phyloP scores from a whole-genome alignment of 2,113 vertebrate species.

The Crotalus tigris region DNA sequence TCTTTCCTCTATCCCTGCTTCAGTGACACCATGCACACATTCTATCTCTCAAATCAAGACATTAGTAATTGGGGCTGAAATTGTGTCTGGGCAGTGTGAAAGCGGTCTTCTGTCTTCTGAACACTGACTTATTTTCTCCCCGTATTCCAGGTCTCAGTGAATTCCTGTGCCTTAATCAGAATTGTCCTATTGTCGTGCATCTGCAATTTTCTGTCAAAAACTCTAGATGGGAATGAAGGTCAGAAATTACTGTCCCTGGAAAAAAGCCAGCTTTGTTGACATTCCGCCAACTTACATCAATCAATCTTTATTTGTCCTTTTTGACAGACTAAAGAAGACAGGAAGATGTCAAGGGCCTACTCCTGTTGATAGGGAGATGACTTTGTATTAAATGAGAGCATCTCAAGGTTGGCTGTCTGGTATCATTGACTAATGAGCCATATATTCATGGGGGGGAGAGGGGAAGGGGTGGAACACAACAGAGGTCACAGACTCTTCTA shows the following conservation, averaged over 20 bases:
- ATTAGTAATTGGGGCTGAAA: neutral
- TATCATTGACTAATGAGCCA: conserved; percentile 29
- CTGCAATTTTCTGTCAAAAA: conserved; percentile 23
- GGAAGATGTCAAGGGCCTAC: conserved; percentile 14
- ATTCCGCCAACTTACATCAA: neutral
- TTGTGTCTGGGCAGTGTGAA: neutral
- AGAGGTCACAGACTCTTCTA: neutral
- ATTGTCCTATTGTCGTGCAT: neutral
- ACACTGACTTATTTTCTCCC: neutral
- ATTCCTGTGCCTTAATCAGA: neutral
- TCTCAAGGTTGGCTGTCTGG: conserved; percentile 24
- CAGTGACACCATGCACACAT: neutral
- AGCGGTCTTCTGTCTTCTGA: neutral
- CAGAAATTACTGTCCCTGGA: conserved; percentile 19
- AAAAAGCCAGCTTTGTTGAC: conserved; percentile 1
- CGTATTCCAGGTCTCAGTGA: neutral
- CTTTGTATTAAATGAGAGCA: conserved; percentile 25
- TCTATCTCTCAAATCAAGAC: neutral
- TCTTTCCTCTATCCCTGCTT: neutral
- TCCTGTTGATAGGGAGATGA: neutral
- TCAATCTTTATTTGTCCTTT: conserved; percentile 28
- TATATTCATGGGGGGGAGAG: neutral
- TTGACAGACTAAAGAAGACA: neutral
- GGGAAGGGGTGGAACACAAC: neutral
- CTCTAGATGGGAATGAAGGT: neutral